phyloP scores from a whole-genome alignment of 2,888 invertebrate genomes.

The Entomobrya multifasciata region DNA sequence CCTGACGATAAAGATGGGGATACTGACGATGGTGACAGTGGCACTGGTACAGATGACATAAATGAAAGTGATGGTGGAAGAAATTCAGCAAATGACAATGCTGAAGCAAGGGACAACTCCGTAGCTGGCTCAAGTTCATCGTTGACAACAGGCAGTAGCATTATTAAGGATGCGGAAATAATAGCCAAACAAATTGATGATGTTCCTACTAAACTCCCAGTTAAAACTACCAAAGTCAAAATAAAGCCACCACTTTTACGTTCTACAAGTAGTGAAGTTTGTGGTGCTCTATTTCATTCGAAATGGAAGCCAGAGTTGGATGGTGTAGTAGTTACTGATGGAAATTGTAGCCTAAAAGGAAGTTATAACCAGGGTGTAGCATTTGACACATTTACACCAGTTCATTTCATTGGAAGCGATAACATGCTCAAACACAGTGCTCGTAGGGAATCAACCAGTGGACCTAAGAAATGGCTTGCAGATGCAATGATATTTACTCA shows the following conservation, averaged over 20 bases:
- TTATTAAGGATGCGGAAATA: background rate
- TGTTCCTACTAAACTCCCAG: background rate
- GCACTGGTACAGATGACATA: slow-evolving; percentile 43
- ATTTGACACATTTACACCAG: slow-evolving; percentile 46
- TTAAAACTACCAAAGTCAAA: background rate
- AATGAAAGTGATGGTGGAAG: slow-evolving; percentile 3
- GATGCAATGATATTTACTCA: slow-evolving; percentile 16
- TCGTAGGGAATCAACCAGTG: background rate
- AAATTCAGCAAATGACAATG: slow-evolving; percentile 15
- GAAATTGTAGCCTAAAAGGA: slow-evolving; percentile 34
- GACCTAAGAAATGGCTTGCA: slow-evolving; percentile 33
- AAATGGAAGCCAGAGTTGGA: slow-evolving; percentile 60
- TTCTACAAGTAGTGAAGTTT: slow-evolving; percentile 39
- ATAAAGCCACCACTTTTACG: background rate
- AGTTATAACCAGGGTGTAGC: slow-evolving; percentile 9
- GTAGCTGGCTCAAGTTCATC: background rate
- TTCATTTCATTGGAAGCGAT: background rate
- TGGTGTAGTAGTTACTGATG: slow-evolving; percentile 3
- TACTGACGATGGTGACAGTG: slow-evolving; percentile 45
- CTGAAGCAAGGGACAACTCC: background rate
- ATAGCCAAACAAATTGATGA: background rate
- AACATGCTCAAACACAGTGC: background rate
- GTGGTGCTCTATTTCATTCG: slow-evolving; percentile 47
- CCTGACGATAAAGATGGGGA: background rate
- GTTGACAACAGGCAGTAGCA: background rate